A percentile compares a stretch with the other conserved stretches of the same genome.
Conservation (phyloP, 2,888 invertebrate genomes). For the Nesidiocoris tenuis region DNA sequence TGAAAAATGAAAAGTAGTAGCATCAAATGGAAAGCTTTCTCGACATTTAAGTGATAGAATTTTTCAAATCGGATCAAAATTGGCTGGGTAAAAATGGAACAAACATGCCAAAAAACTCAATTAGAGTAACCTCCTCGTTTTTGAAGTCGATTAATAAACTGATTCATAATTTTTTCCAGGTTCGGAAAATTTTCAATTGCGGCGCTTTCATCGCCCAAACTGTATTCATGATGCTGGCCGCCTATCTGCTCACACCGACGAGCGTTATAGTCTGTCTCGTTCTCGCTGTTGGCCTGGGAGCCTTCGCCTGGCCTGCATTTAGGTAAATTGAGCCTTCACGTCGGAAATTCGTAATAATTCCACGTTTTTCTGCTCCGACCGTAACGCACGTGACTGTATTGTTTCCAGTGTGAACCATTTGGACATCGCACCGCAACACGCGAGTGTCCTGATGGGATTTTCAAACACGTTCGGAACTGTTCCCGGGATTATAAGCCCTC, state of each 20-base stretch:
- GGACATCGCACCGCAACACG: constrained; percentile 89
- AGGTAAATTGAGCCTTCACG: constrained; percentile 61
- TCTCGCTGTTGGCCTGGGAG: constrained; percentile 84
- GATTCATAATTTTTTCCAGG: constrained; percentile 54
- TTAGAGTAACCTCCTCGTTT: too few relatives aligned
- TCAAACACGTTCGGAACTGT: constrained; percentile 88
- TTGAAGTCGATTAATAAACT: too few relatives aligned
- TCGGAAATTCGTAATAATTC: background rate
- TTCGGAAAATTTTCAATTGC: constrained; percentile 71
- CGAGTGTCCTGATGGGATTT: constrained; percentile 87
- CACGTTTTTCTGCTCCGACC: background rate
- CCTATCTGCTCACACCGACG: constrained; percentile 67
- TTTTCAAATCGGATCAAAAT: too few relatives aligned
- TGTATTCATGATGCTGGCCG: constrained; percentile 80
- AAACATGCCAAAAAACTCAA: too few relatives aligned
- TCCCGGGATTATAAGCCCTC: constrained; percentile 88
- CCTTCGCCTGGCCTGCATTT: constrained; percentile 91
- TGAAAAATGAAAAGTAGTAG: too few relatives aligned
- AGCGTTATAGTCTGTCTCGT: constrained; percentile 79
- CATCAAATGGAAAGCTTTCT: too few relatives aligned
- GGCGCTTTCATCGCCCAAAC: constrained; percentile 77
- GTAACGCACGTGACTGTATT: background rate
- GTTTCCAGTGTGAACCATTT: constrained; percentile 67
- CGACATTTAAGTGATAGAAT: too few relatives aligned
- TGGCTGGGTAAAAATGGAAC: too few relatives aligned